Evolutionary conservation across 64 coral and sea anemone genomes (phyloP).

Genomic region (Anthopleura sola): DNA sequence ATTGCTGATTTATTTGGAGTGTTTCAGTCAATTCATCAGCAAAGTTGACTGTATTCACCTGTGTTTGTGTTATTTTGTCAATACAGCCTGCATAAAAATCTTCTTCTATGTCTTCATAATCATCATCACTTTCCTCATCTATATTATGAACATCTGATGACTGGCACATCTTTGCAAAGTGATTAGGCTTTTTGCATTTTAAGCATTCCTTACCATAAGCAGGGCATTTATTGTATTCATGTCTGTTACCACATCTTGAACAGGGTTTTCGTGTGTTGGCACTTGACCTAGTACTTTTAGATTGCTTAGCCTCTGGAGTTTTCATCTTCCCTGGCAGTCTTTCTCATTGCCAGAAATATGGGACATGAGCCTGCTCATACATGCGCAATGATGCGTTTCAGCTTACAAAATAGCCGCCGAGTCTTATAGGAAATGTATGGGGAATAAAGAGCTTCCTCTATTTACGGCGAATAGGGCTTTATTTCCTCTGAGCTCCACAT

Average conservation of each 20-base stretch:
- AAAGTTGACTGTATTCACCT: background rate
- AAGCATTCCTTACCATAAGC: conserved; percentile 30
- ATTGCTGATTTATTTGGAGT: background rate
- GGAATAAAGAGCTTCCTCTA: too few relatives aligned
- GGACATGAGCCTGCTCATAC: too few relatives aligned
- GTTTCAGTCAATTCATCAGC: conserved; percentile 9
- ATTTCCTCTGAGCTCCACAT: too few relatives aligned
- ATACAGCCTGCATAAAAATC: conserved; percentile 11
- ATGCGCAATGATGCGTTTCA: too few relatives aligned
- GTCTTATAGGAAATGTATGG: too few relatives aligned
- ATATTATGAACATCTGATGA: conserved; percentile 22
- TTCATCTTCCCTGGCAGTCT: background rate
- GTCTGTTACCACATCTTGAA: conserved; percentile 8
- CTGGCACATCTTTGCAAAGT: conserved; percentile 24
- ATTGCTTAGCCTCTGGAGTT: background rate
- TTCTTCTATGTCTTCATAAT: background rate
- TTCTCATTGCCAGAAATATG: too few relatives aligned
- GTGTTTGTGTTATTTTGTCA: background rate
- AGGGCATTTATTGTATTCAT: conserved; percentile 33
- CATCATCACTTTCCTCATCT: background rate
- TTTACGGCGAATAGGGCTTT: too few relatives aligned
- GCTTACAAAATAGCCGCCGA: too few relatives aligned
- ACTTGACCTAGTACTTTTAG: background rate
- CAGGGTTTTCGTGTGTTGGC: conserved; percentile 2
- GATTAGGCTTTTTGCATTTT: conserved; percentile 17